A percentile compares a stretch with the other conserved stretches of the same genome.
Conservation (phyloP, 2,797 vertebrate species). For the Austrolebias charrua region DNA sequence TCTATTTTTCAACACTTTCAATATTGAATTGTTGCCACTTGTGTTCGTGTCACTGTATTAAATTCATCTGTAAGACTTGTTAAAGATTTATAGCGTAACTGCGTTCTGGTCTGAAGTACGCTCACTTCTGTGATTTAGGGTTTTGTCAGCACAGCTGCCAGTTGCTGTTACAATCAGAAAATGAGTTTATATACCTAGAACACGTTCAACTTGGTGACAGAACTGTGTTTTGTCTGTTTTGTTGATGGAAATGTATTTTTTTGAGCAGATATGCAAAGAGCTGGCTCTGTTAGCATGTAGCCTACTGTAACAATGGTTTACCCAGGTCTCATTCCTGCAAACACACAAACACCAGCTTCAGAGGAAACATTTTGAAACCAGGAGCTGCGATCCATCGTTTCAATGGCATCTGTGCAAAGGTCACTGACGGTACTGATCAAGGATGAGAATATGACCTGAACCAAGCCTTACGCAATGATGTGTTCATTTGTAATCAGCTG, state of each 20-base stretch:
- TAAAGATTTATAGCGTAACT: constrained; percentile 26
- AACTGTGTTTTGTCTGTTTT: constrained; percentile 59
- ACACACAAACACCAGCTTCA: constrained; percentile 31
- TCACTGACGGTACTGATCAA: constrained; percentile 40
- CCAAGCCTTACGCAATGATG: constrained; percentile 24
- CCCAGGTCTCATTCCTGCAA: constrained; percentile 29
- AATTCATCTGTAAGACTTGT: constrained; percentile 18
- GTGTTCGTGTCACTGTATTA: constrained; percentile 29
- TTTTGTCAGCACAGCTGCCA: constrained; percentile 60
- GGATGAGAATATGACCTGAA: constrained; percentile 38
- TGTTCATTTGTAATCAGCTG: constrained; percentile 20
- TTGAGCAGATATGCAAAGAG: constrained; percentile 68
- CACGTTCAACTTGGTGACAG: constrained; percentile 39
- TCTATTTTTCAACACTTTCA: constrained; percentile 17
- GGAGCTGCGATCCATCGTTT: constrained; percentile 24
- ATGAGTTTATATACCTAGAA: constrained; percentile 49
- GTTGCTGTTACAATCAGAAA: constrained; percentile 66
- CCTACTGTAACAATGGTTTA: constrained; percentile 34
- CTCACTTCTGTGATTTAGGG: constrained; percentile 29
- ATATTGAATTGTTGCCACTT: constrained; percentile 25
- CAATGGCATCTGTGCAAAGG: constrained; percentile 17
- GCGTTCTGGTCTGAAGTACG: constrained; percentile 46
- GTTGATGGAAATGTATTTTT: constrained; percentile 53
- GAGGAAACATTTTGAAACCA: constrained; percentile 24
- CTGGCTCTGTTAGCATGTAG: constrained; percentile 71